Base-by-base conservation (phyloP, 2,888 invertebrate genomes). In the Idaea straminata region DNA sequence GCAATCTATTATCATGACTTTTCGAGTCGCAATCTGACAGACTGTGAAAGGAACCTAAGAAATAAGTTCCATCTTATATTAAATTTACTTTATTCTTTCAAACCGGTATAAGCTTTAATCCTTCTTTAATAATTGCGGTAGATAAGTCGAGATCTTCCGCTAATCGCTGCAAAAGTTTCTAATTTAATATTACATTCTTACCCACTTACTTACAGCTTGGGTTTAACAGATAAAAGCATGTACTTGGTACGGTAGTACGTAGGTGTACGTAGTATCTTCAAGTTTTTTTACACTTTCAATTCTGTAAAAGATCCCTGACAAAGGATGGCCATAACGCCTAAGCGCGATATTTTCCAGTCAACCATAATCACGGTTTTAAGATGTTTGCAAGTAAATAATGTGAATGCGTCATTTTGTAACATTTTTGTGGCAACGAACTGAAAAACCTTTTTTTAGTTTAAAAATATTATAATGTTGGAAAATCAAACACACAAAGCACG, bases 31-130 rank as follows among this genome's bases (percentile, higher is more conserved):
- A 7, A 10, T 36, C 6, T 36, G 6, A 10, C 10, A 4, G 10
- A 36, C 1, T 5, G 36, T 13, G 10, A 10, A 7, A 13, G 10
- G 47, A 2, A 36, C 36, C 36, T 36, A 47, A 25, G 25, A 25
- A 25, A 25, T 25, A 1, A 25, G 3, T 25, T 25, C 25, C 25
- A 25, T 3, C 25, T 47, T 47, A 10, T 47, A 47, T 47, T 13
- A 47, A 6, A 47, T 6, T 47, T 13, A 5, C 60, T 60, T 60
- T 61, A n/a, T 15, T 25, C 36, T 36, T 61, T 61, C 61, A 47
- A 61, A 35, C n/a, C 13, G 35, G 35, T 35, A 61, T 16, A 34
- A 38, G 38, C 36, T 61, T n/a, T 10, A 61, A 47, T 47, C 47
- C 47, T 6, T 47, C 47, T 47, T 47, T 10, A 47, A 47, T 47